Base-by-base conservation (phyloP, 2,888 invertebrate species). In the Pachydiplax longipennis region DNA sequence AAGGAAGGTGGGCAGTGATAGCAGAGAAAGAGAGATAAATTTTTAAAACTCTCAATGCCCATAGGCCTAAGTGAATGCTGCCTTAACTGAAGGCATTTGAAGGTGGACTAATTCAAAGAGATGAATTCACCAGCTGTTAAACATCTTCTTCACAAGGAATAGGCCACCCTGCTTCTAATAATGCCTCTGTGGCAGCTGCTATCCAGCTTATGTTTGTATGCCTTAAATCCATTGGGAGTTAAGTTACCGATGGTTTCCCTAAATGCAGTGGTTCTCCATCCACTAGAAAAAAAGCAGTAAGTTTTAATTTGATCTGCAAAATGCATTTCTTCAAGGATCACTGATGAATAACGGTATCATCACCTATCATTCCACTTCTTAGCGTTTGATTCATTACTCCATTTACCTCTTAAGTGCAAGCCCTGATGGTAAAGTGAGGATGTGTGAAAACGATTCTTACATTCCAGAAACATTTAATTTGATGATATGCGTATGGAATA, bases 181-280 rank as follows among this genome's bases (percentile, higher is more conserved):
- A 87, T 87, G 87, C 87, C 87, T 87, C 61, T 87, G 87, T 87
- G 61, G 61, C 87, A 87, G 87, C 87, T 87, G 87, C 87, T 87
- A 61, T 87, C 87, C 61, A 61, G 87, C 87, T 87, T 87, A 65
- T 87, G 87, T 87, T 87, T 87, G 87, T 87, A 87, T 87, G 87
- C 87, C 87, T 87, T 87, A 87, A 87, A 87, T 87, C 87, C 61
- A 61, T 61, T 61, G 40, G 87, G 87, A 65, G 58, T 87, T 87
- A 61, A 61, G 61, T 87, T 58, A 87, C 58, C 40, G 65, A 37
- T 87, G 61, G 87, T 61, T 87, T 87, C 87, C 87, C 87, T 87
- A 61, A 53, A 87, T 87, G 61, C 87, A 87, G 87, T 87, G 87
- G 87, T 87, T 58, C 87, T 87, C 87, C 87, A 87, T 61, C 87